phyloP scores from a whole-genome alignment of 2,797 vertebrate species.

The Rhincodon typus region DNA sequence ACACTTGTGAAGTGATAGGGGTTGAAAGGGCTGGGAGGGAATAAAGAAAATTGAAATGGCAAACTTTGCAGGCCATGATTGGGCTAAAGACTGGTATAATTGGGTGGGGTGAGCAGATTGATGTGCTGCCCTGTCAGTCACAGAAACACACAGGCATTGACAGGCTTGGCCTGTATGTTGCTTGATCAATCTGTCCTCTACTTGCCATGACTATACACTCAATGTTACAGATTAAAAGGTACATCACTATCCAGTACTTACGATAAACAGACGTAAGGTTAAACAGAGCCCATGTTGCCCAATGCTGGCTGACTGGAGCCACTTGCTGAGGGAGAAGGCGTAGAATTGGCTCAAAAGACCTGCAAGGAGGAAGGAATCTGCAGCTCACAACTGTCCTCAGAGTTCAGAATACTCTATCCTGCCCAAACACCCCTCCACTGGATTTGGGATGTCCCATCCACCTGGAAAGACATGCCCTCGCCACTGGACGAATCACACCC shows the following conservation, averaged over 20 bases:
- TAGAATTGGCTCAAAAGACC: constrained; percentile 96
- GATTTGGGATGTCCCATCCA: too few relatives aligned
- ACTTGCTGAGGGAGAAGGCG: constrained; percentile 87
- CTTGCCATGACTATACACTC: not conserved
- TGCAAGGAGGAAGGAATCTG: constrained; percentile 46
- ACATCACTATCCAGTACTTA: constrained; percentile 62
- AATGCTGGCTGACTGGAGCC: constrained; percentile 92
- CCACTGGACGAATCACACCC: too few relatives aligned
- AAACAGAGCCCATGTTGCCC: constrained; percentile 96
- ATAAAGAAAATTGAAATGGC: not conserved
- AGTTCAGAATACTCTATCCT: not conserved
- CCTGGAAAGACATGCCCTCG: too few relatives aligned
- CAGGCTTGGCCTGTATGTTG: not conserved
- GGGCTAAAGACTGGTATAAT: not conserved
- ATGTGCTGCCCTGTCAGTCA: not conserved
- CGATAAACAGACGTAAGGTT: constrained; percentile 96
- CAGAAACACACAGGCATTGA: not conserved
- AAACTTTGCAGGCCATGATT: not conserved
- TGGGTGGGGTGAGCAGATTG: not conserved
- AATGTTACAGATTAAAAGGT: not conserved
- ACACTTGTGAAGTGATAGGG: not conserved
- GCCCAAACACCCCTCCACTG: not conserved
- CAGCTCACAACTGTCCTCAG: not conserved
- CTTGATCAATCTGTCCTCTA: not conserved
- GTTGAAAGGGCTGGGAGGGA: not conserved